phyloP scores from a whole-genome alignment of 2,113 vertebrate species.

The Varanus komodoensis region DNA sequence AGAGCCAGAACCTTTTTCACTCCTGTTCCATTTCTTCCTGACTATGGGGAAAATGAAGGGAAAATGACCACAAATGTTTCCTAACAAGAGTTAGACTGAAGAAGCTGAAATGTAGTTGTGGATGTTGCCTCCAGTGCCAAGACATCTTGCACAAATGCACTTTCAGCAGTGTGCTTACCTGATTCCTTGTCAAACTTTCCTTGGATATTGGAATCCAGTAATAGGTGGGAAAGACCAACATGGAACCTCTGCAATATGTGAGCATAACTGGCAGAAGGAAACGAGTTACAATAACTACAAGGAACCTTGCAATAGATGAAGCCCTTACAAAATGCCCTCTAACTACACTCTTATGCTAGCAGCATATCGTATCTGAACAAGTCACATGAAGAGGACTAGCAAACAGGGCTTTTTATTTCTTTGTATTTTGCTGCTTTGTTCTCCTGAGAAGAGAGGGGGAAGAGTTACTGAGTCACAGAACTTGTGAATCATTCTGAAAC shows the following conservation, averaged over 20 bases:
- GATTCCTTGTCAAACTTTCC: not conserved
- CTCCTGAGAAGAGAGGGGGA: not conserved
- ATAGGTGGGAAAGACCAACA: not conserved
- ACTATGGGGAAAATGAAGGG: not conserved
- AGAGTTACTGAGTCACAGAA: not conserved
- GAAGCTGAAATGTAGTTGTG: not conserved
- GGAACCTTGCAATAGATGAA: not conserved
- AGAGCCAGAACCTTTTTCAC: not conserved
- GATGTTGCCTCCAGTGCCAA: not conserved
- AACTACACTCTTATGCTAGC: too few relatives aligned
- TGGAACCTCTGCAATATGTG: not conserved
- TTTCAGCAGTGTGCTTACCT: not conserved
- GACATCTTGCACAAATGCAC: not conserved
- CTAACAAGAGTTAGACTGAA: not conserved
- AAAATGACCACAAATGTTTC: not conserved
- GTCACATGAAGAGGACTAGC: not conserved
- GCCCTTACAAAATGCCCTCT: not conserved
- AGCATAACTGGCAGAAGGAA: not conserved
- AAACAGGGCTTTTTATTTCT: not conserved
- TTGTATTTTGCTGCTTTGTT: not conserved
- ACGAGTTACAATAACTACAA: not conserved
- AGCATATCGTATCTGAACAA: not conserved
- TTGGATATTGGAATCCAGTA: not conserved
- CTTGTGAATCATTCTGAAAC: not conserved
- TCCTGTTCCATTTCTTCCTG: not conserved